Evolutionary conservation across 2,888 invertebrate species (phyloP), one percentile per base, ranked within the genome.

Genomic region (Zootermopsis nevadensis): DNA sequence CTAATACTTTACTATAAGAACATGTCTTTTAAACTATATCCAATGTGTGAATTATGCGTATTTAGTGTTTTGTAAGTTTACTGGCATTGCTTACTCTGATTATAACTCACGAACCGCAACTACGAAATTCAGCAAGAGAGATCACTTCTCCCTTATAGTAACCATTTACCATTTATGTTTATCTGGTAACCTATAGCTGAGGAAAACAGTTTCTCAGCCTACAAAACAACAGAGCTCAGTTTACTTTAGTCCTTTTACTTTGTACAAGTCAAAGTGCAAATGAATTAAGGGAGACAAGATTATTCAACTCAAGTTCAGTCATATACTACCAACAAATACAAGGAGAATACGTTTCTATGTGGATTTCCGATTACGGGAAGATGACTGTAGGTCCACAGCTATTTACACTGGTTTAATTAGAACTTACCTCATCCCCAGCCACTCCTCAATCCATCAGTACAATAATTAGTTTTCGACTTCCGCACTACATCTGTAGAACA

Each of bases 381-480:
- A 4, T 48, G 48, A 15, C 60, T 60, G 60, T 27, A 3, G 15
- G 53, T 10, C 60, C n/a, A 60, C 60, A 60, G 60, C 60, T 60
- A 60, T 60, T 60, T 60, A 27, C 60, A 27, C 60, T 60, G 60
- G 60, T 60, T 60, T 60, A 60, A 60, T 60, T 60, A 60, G 60
- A 60, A 60, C 60, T 60, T 60, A 60, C 60, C 76, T 76, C 76
- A 42, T 76, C 76, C 42, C 10, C 35, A 33, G 8, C 76, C 30
- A 35, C 42, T 76, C 27, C 48, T 76, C 42, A 27, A 76, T 48
- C 38, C 76, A 76, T 76, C 76, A 76, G 42, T 42, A 76, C 48
- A 76, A 76, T 76, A 76, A 76, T 76, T 76, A 76, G 76, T 76
- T 76, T 27, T 76, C 42, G n/a, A 76, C 76, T 76, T 76, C 48